These are phyloP conservation scores for Zaprionus kolodkinae DNA, from an alignment of 1,140 invertebrate species.

Conservation along the genomic window DNA sequence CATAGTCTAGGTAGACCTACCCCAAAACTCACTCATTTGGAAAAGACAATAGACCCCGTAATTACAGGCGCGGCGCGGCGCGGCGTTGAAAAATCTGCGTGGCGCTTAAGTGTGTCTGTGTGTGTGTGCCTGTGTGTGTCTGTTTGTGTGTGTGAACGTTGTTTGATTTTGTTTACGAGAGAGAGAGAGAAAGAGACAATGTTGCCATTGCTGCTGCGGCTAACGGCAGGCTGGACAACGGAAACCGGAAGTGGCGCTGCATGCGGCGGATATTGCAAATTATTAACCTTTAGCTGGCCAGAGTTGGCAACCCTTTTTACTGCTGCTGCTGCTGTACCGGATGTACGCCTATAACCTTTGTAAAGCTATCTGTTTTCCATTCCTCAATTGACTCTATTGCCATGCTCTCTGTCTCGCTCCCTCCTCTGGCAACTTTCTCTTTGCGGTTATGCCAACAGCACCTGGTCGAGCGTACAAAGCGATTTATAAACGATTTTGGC, in stretches of 20 bases:
- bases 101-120: constrained; percentile 33
- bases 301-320: constrained; percentile 17
- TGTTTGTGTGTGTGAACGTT: constrained; percentile 16
- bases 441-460: constrained; percentile 15
- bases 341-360: constrained; percentile 20
- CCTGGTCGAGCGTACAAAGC: constrained; percentile 52
- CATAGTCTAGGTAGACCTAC: constrained; percentile 51
- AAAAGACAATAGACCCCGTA: constrained; percentile 69
- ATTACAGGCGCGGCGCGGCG: constrained; percentile 66
- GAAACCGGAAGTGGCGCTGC: constrained; percentile 65
- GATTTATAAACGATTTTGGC: constrained; percentile 80
- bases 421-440: constrained; percentile 28
- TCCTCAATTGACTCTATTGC: constrained; percentile 1
- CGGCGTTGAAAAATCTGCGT: constrained; percentile 24
- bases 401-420: not conserved
- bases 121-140: constrained; percentile 7
- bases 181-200: not conserved
- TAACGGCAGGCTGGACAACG: constrained; percentile 48
- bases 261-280: constrained; percentile 76
- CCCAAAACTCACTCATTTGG: constrained; percentile 72
- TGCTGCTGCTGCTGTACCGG: constrained; percentile 2
- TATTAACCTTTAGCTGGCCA: constrained; percentile 61
- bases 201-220: constrained; percentile 34
- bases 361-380: constrained; percentile 36
- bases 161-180: constrained; percentile 14